phyloP scores from a whole-genome alignment of 2,888 invertebrate species.

The Amphiduros pacificus region DNA sequence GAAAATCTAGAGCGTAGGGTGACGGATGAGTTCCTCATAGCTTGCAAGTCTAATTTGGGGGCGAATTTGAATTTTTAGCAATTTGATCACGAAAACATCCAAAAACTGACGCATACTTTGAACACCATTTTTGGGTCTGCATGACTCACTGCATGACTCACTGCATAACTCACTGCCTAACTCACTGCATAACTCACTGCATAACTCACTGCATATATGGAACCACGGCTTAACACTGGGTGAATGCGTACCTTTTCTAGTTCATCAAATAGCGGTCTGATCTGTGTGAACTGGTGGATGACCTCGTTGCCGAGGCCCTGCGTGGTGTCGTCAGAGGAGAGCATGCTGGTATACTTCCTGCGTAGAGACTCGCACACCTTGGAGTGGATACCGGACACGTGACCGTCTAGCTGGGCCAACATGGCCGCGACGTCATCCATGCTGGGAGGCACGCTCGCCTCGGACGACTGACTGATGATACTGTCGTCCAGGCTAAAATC shows the following conservation, averaged over 20 bases:
- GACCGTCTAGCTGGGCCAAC: not conserved
- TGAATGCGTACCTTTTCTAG: slow-evolving; percentile 29
- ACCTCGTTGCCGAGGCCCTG: slow-evolving; percentile 18
- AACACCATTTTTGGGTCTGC: no score
- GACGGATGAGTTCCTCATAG: no score
- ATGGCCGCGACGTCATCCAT: slow-evolving; percentile 5
- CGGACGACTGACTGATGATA: slow-evolving; percentile 7
- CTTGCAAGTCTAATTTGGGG: no score
- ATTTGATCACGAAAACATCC: no score
- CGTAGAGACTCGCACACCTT: slow-evolving; percentile 26
- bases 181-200: no score
- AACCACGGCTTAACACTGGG: no score
- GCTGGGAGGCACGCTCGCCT: slow-evolving; percentile 4
- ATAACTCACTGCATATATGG: no score
- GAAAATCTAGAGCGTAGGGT: no score
- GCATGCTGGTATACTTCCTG: slow-evolving; percentile 28
- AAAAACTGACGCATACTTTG: no score
- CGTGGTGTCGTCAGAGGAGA: slow-evolving; percentile 22
- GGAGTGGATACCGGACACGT: slow-evolving; percentile 22
- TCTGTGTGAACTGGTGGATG: slow-evolving; percentile 15
- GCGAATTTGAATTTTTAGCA: no score
- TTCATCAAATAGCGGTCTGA: slow-evolving; percentile 26
- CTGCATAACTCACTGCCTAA: no score
- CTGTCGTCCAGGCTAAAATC: slow-evolving; percentile 12
- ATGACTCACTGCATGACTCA: no score